Evolutionary conservation across 37 sponge, comb jelly and placozoan species (phyloP), one percentile per base, ranked within the genome.

Genomic region (Chondrosia reniformis): DNA sequence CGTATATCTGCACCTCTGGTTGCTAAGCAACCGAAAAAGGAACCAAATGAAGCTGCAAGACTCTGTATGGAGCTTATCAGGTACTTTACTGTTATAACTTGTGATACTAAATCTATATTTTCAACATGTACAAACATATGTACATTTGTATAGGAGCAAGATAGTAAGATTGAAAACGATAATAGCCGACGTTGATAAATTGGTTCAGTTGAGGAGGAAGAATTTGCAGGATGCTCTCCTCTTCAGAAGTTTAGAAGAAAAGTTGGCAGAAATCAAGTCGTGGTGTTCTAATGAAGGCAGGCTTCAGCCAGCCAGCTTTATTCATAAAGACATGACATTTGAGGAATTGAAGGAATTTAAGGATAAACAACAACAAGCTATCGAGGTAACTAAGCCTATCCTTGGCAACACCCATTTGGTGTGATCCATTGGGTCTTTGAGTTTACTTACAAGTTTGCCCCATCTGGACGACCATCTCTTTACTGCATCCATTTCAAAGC

Each of bases 261-360:
- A 69, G 2, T 21, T 69, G 40, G 44, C 24, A 17, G 44, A 9
- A 21, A 1, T 69, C 2, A 36, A 17, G 41, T 19, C 72, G 44
- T 69, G 72, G 72, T 69, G 5, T 44, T 25, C 38, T 22, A 44
- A 44, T 24, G 72, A 69, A 44, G 72, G 72, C 22, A 41, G 41
- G 32, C 37, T 69, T 21, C 22, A 1, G 9, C 43, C 9, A 2
- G 1, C 41, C 41, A n/a, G 24, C 10, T 3, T 69, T 2, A 19
- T 69, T 44, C 38, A 40, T 13, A 30, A 21, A 2, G 72, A 25
- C 41, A 69, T 69, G 72, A 1, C 40, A 3, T n/a, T 31, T 21
- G 24, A 6, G 17, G 72, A 69, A 17, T 25, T 69, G 40, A 69
- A 34, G 36, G 42, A 40, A 25, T 38, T 17, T 9, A 39, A 69